phyloP scores from a whole-genome alignment of 2,797 vertebrate genomes.

The Mus spretus region DNA sequence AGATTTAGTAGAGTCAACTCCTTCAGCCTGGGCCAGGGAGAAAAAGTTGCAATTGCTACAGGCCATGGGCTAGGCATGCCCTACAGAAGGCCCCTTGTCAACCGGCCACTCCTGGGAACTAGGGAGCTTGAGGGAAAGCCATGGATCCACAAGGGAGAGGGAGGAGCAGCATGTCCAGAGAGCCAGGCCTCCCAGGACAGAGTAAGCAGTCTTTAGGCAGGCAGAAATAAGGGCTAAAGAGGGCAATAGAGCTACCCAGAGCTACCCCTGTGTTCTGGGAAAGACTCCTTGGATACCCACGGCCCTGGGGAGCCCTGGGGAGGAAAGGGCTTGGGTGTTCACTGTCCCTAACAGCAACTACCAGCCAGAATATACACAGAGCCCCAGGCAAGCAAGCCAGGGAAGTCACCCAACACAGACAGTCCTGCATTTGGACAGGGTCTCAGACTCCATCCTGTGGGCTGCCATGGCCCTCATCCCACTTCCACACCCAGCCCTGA shows the following conservation, averaged over 20 bases:
- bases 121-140: not conserved
- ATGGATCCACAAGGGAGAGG: not conserved
- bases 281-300: not conserved
- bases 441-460: not conserved
- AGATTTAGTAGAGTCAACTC: not conserved
- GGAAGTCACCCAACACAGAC: not conserved
- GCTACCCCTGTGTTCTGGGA: not conserved
- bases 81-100: fast-evolving
- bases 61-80: too few species aligned
- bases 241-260: not conserved
- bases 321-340: not conserved
- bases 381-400: not conserved
- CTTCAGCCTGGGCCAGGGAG: not conserved
- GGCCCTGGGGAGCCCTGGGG: not conserved
- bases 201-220: fast-evolving
- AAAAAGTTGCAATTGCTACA: not conserved
- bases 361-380: not conserved
- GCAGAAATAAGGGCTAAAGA: not conserved
- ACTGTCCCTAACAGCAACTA: not conserved
- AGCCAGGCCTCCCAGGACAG: not conserved
- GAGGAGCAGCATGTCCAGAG: not conserved
- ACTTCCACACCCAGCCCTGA: not conserved
- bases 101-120: not conserved
- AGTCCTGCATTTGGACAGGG: not conserved
- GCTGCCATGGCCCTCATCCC: not conserved